Percentiles rank a stretch among this genome's conserved stretches.
These are phyloP conservation scores for Silurus glanis DNA, from an alignment of 2,113 vertebrate species.

Conservation along the genomic window DNA sequence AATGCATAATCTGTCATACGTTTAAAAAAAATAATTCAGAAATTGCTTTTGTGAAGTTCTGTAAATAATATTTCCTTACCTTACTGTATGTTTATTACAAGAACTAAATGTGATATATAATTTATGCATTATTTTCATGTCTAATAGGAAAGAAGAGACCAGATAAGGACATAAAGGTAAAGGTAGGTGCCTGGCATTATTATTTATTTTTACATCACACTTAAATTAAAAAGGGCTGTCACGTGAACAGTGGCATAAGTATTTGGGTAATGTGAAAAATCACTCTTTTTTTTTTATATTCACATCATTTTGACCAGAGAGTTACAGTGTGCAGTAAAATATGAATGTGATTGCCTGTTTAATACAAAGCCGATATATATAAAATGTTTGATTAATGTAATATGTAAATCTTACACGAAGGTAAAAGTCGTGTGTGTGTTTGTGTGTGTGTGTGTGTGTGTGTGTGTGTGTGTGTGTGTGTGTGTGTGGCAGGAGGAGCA, in stretches of 20 bases:
- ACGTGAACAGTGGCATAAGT: not conserved
- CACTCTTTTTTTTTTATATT: not conserved
- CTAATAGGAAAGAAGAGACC: conserved; percentile 71
- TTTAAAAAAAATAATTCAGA: no score
- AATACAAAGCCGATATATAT: not conserved
- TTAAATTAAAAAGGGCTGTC: not conserved
- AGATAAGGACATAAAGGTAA: conserved; percentile 67
- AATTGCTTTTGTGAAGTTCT: not conserved
- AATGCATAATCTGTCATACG: not conserved
- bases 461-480: conserved; percentile 16
- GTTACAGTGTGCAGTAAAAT: no score
- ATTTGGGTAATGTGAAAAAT: not conserved
- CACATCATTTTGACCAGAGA: no score
- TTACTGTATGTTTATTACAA: not conserved
- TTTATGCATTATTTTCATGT: not conserved
- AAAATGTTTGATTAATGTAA: not conserved
- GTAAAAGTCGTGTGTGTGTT: not conserved
- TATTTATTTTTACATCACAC: not conserved
- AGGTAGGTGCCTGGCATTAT: conserved; percentile 42
- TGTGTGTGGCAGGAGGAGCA: conserved; percentile 31
- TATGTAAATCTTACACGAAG: not conserved
- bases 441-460: not conserved
- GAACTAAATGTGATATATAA: not conserved
- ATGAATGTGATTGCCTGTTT: not conserved
- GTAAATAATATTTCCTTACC: not conserved